These are phyloP conservation scores for Eospalax fontanierii DNA, from an alignment of 2,797 vertebrate genomes.

Conservation along the genomic window DNA sequence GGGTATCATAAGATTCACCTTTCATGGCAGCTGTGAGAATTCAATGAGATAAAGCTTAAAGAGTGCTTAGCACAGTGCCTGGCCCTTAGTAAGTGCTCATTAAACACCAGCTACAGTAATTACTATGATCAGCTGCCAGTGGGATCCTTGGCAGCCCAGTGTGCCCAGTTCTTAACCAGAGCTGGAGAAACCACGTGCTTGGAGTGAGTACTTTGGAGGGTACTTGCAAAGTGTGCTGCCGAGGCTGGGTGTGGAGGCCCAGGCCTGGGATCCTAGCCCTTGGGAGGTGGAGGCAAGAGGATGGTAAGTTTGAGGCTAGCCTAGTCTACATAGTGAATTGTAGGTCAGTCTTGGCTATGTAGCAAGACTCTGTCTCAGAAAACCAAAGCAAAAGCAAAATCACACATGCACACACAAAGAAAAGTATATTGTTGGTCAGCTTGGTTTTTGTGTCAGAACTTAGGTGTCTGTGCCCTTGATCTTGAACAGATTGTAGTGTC, in stretches of 20 bases:
- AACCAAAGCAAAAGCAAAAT: not conserved
- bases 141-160: not conserved
- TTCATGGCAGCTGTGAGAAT: constrained; percentile 4
- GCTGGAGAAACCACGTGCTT: not conserved
- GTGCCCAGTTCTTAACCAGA: not conserved
- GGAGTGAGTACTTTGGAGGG: not conserved
- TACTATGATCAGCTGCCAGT: not conserved
- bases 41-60: not conserved
- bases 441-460: not conserved
- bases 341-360: not conserved
- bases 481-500: not conserved
- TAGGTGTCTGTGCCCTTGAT: not conserved
- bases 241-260: not conserved
- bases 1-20: not conserved
- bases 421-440: not conserved
- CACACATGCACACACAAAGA: not conserved
- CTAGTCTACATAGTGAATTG: not conserved
- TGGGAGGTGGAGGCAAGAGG: not conserved
- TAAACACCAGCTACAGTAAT: constrained; percentile 48
- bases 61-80: not conserved
- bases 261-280: not conserved
- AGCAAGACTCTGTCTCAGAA: not conserved
- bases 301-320: not conserved
- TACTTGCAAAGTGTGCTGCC: not conserved
- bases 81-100: constrained; percentile 29